These are phyloP conservation scores for Monomorium pharaonis DNA, from an alignment of 1,140 invertebrate genomes.

Conservation along the genomic window DNA sequence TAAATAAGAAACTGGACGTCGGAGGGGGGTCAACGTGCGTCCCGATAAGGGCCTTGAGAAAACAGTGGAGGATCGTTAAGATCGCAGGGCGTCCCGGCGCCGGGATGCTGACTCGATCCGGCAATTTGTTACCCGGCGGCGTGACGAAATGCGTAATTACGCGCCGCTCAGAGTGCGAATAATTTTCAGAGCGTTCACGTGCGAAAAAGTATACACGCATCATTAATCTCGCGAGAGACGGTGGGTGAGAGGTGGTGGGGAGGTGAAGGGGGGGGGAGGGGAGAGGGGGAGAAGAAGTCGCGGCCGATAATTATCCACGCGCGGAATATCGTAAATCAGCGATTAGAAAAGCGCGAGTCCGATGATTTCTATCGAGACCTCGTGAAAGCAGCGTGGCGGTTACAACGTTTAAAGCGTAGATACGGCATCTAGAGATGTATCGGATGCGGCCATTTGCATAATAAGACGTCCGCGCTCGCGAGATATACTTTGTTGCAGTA, in stretches of 20 bases:
- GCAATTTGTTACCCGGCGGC: conserved; percentile 53
- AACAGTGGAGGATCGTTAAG: conserved; percentile 17
- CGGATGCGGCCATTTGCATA: conserved; percentile 34
- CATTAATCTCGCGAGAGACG: conserved; percentile 47
- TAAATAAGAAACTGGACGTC: not conserved
- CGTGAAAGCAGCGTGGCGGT: conserved; percentile 39
- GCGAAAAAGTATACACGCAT: conserved; percentile 32
- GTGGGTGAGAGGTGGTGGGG: no score
- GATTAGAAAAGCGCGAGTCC: conserved; percentile 52
- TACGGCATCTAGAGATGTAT: conserved; percentile 6
- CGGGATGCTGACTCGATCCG: conserved; percentile 29
- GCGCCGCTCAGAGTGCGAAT: conserved; percentile 49
- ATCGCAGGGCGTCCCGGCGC: conserved; percentile 37
- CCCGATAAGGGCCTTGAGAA: conserved; percentile 16
- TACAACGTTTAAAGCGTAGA: conserved; percentile 16
- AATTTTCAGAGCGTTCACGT: conserved; percentile 50
- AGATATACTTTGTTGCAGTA: conserved; percentile 8
- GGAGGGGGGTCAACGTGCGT: conserved; percentile 34
- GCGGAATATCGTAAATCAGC: conserved; percentile 51
- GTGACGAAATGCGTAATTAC: conserved; percentile 65
- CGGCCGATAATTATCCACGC: conserved; percentile 37
- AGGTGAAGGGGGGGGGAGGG: not conserved
- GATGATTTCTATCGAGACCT: conserved; percentile 50
- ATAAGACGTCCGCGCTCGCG: conserved; percentile 21
- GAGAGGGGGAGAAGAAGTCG: not conserved